Evolutionary conservation across 2,888 invertebrate genomes (phyloP).

Genomic region (Hipparchia sbordonii): DNA sequence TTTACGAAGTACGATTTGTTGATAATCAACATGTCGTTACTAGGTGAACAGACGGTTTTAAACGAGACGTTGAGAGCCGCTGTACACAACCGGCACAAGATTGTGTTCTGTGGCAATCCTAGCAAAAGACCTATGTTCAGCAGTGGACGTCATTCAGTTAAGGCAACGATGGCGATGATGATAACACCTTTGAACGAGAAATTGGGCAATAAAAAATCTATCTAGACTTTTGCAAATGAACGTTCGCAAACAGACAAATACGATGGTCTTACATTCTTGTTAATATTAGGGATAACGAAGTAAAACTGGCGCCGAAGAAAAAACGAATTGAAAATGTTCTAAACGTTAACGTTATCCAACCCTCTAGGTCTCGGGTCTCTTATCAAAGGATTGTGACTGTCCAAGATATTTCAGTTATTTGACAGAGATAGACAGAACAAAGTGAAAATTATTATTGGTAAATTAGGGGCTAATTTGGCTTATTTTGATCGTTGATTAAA

Average conservation of each 20-base stretch:
- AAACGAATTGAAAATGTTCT: neutral
- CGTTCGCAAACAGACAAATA: no score
- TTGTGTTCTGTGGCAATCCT: neutral
- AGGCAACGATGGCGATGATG: neutral
- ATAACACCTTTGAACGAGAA: no score
- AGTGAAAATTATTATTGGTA: neutral
- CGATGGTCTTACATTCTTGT: no score
- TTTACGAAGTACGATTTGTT: no score
- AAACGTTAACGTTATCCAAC: constrained; percentile 3
- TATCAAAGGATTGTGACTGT: constrained; percentile 30
- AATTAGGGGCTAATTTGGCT: neutral
- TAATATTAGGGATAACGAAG: neutral
- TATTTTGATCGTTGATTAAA: no score
- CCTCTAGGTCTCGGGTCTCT: constrained; percentile 8
- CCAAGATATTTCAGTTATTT: neutral
- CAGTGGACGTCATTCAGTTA: neutral
- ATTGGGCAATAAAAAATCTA: no score
- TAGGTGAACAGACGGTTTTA: no score
- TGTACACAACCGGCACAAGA: neutral
- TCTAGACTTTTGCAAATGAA: no score
- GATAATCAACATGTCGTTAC: no score
- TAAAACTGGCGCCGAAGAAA: neutral
- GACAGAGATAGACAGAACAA: neutral
- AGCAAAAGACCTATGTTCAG: no score
- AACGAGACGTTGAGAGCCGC: no score